A percentile compares a stretch with the other conserved stretches of the same genome.
These are phyloP conservation scores for Pachyseris speciosa DNA, from an alignment of 64 coral and sea anemone genomes.

Conservation along the genomic window DNA sequence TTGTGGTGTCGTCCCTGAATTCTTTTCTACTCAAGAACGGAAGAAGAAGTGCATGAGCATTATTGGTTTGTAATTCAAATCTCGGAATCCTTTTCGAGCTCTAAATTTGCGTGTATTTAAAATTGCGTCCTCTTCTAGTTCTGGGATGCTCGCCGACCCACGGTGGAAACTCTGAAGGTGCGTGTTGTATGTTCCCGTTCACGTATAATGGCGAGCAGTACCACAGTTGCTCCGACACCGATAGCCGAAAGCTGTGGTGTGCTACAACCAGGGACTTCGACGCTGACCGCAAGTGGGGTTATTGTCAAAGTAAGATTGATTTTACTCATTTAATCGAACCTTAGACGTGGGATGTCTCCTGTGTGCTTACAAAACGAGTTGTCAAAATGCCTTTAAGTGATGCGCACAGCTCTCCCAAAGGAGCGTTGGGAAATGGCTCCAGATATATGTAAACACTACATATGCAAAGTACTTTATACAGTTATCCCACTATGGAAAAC, in stretches of 20 bases:
- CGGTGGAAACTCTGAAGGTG: conserved; percentile 70
- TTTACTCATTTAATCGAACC: not conserved
- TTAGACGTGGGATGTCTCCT: not conserved
- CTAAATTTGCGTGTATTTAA: not conserved
- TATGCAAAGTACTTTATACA: no score
- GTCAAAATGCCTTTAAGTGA: no score
- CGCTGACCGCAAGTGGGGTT: conserved; percentile 62
- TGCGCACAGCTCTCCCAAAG: no score
- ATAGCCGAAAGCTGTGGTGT: conserved; percentile 53
- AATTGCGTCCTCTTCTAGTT: not conserved
- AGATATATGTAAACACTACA: no score
- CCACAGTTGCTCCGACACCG: conserved; percentile 42
- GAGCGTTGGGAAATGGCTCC: no score
- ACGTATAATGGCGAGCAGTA: conserved; percentile 45
- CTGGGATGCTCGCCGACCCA: conserved; percentile 61
- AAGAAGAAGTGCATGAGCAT: no score
- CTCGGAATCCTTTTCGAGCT: no score
- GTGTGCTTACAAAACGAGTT: no score
- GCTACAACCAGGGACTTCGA: conserved; percentile 55
- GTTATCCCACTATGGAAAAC: no score
- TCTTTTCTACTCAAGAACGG: no score
- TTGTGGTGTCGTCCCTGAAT: no score
- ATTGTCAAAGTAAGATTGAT: conserved; percentile 47
- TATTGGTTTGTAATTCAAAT: no score
- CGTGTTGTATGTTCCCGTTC: conserved; percentile 78